Percentiles rank a stretch among this genome's conserved stretches.
These are phyloP conservation scores for Delphinus delphis DNA, from an alignment of 2,113 vertebrate genomes.

Conservation along the genomic window DNA sequence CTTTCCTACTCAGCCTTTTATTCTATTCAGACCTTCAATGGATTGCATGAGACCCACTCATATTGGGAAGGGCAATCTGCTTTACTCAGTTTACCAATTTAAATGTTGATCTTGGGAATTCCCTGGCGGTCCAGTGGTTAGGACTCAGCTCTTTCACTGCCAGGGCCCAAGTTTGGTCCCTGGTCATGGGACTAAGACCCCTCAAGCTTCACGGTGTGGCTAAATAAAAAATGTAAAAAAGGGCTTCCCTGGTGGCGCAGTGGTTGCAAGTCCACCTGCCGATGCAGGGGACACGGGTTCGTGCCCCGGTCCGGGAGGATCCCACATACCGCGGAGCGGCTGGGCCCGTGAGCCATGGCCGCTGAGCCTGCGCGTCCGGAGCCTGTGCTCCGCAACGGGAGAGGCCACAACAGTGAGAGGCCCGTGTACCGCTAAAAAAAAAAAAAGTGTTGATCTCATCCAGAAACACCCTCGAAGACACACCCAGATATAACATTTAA, in stretches of 20 bases:
- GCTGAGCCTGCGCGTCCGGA: no score
- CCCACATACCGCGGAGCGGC: no score
- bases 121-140: neutral
- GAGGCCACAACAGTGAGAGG: no score
- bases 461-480: neutral
- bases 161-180: neutral
- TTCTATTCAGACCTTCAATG: neutral
- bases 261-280: no score
- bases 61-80: neutral
- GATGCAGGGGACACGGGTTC: no score
- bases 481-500: neutral
- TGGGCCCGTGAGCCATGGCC: no score
- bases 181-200: neutral
- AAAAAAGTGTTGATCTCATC: neutral
- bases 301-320: no score
- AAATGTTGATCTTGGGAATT: neutral
- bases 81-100: neutral
- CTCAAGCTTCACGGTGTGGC: neutral
- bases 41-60: neutral
- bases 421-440: neutral
- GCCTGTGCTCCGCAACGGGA: no score
- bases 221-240: neutral
- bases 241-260: no score
- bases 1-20: neutral
- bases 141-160: rapidly evolving